Conservation (phyloP, 2,797 vertebrate species). For the Agapornis canus region DNA sequence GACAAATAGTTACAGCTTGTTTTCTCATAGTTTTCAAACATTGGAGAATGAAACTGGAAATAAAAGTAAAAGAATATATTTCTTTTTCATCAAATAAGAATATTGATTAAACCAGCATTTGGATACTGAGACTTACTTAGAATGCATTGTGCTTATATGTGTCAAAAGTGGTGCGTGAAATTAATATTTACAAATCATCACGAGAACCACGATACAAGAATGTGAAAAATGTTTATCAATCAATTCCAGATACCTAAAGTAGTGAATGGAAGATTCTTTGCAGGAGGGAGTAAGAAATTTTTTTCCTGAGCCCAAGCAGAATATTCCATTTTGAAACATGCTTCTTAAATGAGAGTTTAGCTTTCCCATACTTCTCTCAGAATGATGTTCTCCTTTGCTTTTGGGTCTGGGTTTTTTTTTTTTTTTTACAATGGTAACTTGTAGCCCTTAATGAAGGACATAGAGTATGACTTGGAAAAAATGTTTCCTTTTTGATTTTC, state of each 20-base stretch:
- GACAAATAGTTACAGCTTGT: background rate
- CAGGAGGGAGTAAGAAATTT: background rate
- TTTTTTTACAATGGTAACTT: background rate
- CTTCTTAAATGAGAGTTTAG: background rate
- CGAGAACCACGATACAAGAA: background rate
- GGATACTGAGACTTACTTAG: background rate
- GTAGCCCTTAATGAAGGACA: background rate
- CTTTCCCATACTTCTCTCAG: background rate
- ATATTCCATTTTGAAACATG: background rate
- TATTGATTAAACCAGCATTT: background rate
- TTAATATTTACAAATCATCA: background rate
- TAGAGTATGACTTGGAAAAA: background rate
- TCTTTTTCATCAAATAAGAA: background rate
- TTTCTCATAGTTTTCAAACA: background rate
- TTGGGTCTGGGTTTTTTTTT: background rate
- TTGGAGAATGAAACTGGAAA: background rate
- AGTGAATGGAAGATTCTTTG: background rate
- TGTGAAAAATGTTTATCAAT: background rate
- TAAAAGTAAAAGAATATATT: background rate
- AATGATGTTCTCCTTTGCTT: background rate
- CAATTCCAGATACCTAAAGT: background rate
- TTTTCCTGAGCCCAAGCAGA: background rate
- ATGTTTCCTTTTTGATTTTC: background rate
- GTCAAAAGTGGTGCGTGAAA: background rate
- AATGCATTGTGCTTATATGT: background rate